Conservation (phyloP, 1,140 invertebrate species). For the Drosophila sp. region DNA sequence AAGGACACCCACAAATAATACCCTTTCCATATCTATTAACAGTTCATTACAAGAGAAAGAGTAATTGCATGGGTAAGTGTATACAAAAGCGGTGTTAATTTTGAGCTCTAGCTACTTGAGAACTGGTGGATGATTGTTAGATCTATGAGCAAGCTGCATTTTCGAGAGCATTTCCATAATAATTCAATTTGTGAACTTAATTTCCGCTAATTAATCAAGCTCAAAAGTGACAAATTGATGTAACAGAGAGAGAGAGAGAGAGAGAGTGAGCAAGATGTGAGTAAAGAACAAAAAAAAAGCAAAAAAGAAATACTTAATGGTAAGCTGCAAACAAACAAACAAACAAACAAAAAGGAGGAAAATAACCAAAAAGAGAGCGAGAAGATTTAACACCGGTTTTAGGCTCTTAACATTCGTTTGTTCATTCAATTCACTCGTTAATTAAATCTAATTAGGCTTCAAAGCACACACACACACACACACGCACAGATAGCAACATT, state of each 20-base stretch:
- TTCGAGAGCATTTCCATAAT: slow-evolving; percentile 31
- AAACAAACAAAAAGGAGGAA: slow-evolving; percentile 14
- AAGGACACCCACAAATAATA: background rate
- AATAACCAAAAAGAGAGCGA: slow-evolving; percentile 20
- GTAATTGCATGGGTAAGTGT: too few species aligned
- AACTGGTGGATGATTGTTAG: too few species aligned
- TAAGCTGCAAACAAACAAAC: slow-evolving; percentile 20
- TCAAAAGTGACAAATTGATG: slow-evolving; percentile 36
- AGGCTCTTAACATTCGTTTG: slow-evolving; percentile 31
- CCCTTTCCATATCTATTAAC: background rate
- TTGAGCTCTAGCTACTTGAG: too few species aligned
- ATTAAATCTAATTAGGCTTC: slow-evolving; percentile 68
- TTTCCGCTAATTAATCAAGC: slow-evolving; percentile 16
- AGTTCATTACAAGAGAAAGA: background rate
- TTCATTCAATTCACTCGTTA: slow-evolving; percentile 49
- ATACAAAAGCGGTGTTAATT: too few species aligned
- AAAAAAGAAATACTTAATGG: slow-evolving; percentile 49
- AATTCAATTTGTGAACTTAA: slow-evolving; percentile 50
- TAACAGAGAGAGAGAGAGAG: slow-evolving; percentile 9
- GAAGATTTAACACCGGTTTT: slow-evolving; percentile 64
- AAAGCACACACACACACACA: slow-evolving; percentile 29
- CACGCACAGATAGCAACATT: slow-evolving; percentile 22
- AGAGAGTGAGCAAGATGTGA: background rate
- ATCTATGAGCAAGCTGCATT: too few species aligned
- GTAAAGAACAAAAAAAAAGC: slow-evolving; percentile 32